Conservation (phyloP, 2,888 invertebrate genomes). For the Pachycephus smyrnensis region DNA sequence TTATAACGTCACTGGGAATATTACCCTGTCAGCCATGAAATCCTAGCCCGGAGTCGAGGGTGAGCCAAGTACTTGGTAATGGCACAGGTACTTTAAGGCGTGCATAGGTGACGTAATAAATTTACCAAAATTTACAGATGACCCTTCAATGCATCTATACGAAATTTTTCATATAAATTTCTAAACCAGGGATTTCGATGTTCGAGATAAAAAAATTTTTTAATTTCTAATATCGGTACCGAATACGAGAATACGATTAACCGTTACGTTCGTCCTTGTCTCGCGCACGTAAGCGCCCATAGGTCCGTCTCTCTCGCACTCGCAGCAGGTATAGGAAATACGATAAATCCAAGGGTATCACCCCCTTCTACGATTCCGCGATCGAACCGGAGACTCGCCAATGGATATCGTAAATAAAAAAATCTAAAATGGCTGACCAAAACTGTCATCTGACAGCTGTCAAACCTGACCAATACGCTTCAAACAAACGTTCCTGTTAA, state of each 20-base stretch:
- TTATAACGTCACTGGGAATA: conserved; percentile 34
- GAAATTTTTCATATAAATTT: not conserved
- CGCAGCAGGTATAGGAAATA: not conserved
- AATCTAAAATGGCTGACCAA: not conserved
- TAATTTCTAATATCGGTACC: not conserved
- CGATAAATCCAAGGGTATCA: not conserved
- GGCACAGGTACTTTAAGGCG: not conserved
- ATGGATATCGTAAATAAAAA: not conserved
- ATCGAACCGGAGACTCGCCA: not conserved
- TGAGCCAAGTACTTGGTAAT: conserved; percentile 35
- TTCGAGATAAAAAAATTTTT: not conserved
- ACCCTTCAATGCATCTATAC: not conserved
- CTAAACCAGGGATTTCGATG: not conserved
- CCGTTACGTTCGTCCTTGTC: not conserved
- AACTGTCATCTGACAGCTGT: not conserved
- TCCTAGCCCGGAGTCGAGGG: conserved; percentile 51
- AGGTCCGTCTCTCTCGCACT: not conserved
- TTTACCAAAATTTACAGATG: not conserved
- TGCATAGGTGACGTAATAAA: not conserved
- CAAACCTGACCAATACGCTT: not conserved
- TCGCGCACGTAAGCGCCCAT: not conserved
- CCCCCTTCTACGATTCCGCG: not conserved
- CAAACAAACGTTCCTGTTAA: not conserved
- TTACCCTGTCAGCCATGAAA: conserved; percentile 54
- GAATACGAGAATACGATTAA: not conserved